Conservation (phyloP, 2,113 vertebrate genomes). For the Arvicanthis niloticus region DNA sequence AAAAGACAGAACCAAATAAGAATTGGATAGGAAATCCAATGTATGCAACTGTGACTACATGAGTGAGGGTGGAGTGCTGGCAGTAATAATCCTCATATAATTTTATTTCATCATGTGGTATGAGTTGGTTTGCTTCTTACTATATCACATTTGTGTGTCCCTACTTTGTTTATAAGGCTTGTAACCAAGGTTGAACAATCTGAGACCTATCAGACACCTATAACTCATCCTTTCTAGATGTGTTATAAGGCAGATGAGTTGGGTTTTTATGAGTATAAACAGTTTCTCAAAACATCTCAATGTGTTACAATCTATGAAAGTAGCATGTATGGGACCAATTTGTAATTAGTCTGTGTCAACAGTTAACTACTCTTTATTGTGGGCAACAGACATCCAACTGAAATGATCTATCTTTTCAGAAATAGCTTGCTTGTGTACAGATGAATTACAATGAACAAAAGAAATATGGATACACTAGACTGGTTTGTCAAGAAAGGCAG, state of each 20-base stretch:
- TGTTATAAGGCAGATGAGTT: neutral
- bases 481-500: neutral
- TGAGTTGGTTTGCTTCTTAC: neutral
- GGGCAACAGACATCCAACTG: neutral
- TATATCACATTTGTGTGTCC: neutral
- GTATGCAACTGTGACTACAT: neutral
- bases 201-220: neutral
- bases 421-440: neutral
- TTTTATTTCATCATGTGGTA: neutral
- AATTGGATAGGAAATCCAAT: neutral
- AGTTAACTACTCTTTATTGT: neutral
- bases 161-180: neutral
- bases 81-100: neutral
- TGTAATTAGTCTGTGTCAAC: neutral
- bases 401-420: neutral
- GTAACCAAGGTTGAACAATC: neutral
- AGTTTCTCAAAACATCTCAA: neutral
- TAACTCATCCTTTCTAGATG: neutral
- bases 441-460: neutral
- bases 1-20: neutral
- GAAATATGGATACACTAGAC: neutral
- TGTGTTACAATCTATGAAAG: neutral
- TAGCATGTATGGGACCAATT: neutral
- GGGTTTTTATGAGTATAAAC: neutral
- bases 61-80: neutral